Base-by-base conservation (phyloP, 2,888 invertebrate genomes). In the Himalopsyche tibetana region DNA sequence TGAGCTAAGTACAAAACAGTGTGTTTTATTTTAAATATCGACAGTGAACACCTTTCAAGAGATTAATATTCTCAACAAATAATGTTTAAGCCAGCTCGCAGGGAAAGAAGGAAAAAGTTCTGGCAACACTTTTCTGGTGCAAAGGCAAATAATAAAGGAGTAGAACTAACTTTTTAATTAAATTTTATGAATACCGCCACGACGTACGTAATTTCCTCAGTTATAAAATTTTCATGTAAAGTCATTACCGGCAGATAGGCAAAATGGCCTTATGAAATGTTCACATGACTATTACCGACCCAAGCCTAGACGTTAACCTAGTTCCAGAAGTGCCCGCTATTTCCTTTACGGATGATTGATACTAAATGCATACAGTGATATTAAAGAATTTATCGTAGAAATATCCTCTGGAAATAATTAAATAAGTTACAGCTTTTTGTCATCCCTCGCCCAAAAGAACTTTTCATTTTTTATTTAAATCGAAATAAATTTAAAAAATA, bases 161-260 rank as follows among this genome's bases (percentile, higher is more conserved):
- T 80, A 55, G 81, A 80, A 86, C 84, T 82, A 84, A 84, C 85
- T 87, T 88, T 88, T 88, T 88, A 88, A 88, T 88, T 86, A 88
- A 88, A 88, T 86, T 88, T 88, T 82, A 85, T 82, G 87, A 86
- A 85, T 85, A 74, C 82, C 84, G 55, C 84, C 79, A 82, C 40
- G 84, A 82, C 84, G 86, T 84, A 82, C 84, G 86, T 87, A 84
- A 84, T 87, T 87, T 87, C 83, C 83, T 83, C 19, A 42, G 87
- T 81, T 84, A 85, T 87, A 84, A 87, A 87, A 85, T 85, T 81
- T 87, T 87, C 87, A 87, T 82, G 85, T 85, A 83, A 85, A 82
- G 87, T 87, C 85, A 87, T 87, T 87, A 87, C 83, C 36, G 63
- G 80, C 38, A 80, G 83, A 85, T 83, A 82, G 85, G 85, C 85